Conservation (phyloP, 2,888 invertebrate genomes). For the Tortricodes alternella region DNA sequence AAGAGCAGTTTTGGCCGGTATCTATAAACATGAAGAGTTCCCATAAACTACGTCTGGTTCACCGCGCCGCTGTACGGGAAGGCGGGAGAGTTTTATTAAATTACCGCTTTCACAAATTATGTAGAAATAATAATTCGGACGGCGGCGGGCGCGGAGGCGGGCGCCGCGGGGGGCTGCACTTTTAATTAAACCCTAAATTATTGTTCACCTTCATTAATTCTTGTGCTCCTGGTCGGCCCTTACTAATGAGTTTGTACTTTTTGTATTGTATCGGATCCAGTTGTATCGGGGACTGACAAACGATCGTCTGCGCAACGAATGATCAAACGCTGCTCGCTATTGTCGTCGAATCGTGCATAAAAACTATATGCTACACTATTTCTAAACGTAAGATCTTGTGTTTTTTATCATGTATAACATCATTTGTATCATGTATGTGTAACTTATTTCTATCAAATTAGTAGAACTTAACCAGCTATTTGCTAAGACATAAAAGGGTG, state of each 20-base stretch:
- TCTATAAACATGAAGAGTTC: background rate
- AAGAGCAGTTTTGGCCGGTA: background rate
- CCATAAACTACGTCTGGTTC: background rate
- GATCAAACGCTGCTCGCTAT: background rate
- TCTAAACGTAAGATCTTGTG: no score
- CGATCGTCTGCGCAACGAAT: conserved; percentile 35
- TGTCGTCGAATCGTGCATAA: background rate
- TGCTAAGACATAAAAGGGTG: no score
- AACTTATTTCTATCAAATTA: no score
- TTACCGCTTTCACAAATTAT: conserved; percentile 79
- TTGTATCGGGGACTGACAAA: conserved; percentile 43
- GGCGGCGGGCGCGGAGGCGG: conserved; percentile 59
- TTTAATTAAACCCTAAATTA: conserved; percentile 83
- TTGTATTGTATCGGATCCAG: conserved; percentile 61
- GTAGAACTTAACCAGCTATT: no score
- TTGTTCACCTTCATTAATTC: conserved; percentile 82
- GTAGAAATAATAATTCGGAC: conserved; percentile 71
- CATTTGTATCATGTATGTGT: no score
- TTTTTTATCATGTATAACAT: no score
- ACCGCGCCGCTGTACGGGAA: conserved; percentile 12
- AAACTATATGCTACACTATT: no score
- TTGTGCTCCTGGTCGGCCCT: conserved; percentile 70
- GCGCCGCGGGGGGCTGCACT: conserved; percentile 74
- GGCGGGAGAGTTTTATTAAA: conserved; percentile 71
- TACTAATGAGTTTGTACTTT: conserved; percentile 80